phyloP scores from a whole-genome alignment of 53 echinoderm and acorn worm genomes.

The Stichopus horrens region DNA sequence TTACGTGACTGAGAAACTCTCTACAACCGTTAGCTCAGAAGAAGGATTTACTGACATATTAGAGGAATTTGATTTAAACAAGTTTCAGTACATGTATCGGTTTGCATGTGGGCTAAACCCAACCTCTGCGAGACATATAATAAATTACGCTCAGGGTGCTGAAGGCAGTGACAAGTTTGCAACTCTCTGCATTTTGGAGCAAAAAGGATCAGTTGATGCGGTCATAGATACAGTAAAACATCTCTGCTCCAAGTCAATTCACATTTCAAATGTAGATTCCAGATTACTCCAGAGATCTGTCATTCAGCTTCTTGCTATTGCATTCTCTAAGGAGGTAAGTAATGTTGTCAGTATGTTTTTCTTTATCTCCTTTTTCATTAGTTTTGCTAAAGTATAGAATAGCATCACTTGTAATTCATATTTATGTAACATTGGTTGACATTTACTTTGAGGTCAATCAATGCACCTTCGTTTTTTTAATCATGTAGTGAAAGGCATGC shows the following conservation, averaged over 20 bases:
- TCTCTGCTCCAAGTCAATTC: not conserved
- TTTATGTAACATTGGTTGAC: no score
- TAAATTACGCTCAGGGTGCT: not conserved
- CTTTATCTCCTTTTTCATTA: no score
- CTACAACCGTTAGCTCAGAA: no score
- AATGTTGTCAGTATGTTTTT: not conserved
- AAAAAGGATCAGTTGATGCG: not conserved
- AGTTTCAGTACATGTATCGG: constrained; percentile 18
- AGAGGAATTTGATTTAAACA: not conserved
- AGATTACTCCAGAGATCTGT: constrained; percentile 17
- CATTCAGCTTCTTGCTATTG: not conserved
- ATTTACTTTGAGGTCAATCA: no score
- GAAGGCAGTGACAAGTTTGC: constrained; percentile 32
- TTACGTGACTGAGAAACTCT: not conserved
- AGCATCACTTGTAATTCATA: no score
- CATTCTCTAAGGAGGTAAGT: constrained; percentile 5
- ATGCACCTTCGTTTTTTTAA: no score
- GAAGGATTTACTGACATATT: not conserved
- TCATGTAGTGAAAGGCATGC: no score
- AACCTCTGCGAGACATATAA: not conserved
- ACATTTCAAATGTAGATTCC: not conserved
- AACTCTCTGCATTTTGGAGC: constrained; percentile 10
- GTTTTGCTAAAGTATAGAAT: no score
- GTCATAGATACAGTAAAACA: not conserved
- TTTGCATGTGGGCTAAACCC: constrained; percentile 15